phyloP scores from a whole-genome alignment of 1,140 invertebrate genomes.

The Cotesia glomerata region DNA sequence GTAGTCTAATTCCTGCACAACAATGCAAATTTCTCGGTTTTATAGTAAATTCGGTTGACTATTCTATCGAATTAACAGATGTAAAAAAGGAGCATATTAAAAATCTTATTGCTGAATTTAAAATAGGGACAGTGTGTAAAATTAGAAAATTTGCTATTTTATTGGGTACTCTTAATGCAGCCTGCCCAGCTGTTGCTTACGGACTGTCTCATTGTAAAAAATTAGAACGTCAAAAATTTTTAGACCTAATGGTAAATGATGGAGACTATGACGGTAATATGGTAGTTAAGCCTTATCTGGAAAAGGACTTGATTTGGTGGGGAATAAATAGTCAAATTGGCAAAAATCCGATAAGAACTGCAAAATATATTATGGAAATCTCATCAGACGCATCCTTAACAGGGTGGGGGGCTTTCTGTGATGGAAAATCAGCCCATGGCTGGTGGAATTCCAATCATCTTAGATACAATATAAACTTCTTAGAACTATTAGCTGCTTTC shows the following conservation, averaged over 20 bases:
- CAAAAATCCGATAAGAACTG: neutral
- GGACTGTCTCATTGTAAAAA: too few relatives aligned
- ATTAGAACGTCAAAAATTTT: too few relatives aligned
- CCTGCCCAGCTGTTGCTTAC: neutral
- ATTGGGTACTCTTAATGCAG: constrained; percentile 6
- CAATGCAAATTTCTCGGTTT: constrained; percentile 16
- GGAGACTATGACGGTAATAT: neutral
- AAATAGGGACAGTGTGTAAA: neutral
- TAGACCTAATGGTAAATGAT: neutral
- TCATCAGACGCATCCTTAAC: constrained; percentile 40
- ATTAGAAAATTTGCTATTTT: neutral
- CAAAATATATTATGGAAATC: constrained; percentile 34
- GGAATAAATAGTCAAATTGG: neutral
- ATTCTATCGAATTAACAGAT: constrained; percentile 6
- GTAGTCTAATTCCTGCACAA: neutral
- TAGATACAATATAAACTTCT: constrained; percentile 39
- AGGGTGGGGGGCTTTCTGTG: constrained; percentile 38
- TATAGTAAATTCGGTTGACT: neutral
- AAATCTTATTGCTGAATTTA: neutral
- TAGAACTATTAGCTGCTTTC: constrained; percentile 19
- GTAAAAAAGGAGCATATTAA: neutral
- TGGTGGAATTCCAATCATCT: constrained; percentile 34
- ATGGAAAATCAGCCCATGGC: constrained; percentile 31
- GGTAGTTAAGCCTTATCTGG: neutral
- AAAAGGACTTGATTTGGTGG: constrained; percentile 9